Evolutionary conservation across 2,888 invertebrate species (phyloP).

Genomic region (Cantharis rustica): DNA sequence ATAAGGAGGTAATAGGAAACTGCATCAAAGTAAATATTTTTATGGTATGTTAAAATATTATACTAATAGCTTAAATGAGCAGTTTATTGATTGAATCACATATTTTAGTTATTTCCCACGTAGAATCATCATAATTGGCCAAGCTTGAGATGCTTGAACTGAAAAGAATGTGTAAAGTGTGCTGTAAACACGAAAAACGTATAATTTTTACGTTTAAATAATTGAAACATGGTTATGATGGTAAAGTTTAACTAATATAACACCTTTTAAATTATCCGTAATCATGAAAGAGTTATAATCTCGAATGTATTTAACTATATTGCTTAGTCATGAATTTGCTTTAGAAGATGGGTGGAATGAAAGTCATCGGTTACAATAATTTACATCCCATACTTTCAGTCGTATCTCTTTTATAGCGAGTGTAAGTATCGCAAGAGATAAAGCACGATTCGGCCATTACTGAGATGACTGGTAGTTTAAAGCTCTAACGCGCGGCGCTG

Average conservation of each 20-base stretch:
- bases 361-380: conserved; percentile 36
- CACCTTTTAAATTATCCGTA: conserved; percentile 2
- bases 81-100: neutral
- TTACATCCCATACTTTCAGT: conserved; percentile 47
- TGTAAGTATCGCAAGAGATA: conserved; percentile 48
- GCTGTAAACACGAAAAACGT: neutral
- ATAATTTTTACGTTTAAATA: neutral
- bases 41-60: no score
- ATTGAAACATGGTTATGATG: neutral
- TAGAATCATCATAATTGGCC: neutral
- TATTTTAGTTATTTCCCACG: neutral
- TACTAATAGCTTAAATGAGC: no score
- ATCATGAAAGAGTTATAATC: neutral
- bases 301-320: conserved; percentile 6
- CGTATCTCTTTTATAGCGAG: conserved; percentile 49
- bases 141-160: neutral
- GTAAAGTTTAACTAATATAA: neutral
- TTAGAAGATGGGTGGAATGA: conserved; percentile 27
- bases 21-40: no score
- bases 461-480: conserved; percentile 48
- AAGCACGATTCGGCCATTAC: conserved; percentile 52
- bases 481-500: conserved; percentile 39
- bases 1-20: neutral
- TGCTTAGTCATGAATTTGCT: conserved; percentile 28
- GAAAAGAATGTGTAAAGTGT: neutral